Evolutionary conservation across 1,140 invertebrate genomes (phyloP).

Genomic region (Macrotrachela quadricornifera): DNA sequence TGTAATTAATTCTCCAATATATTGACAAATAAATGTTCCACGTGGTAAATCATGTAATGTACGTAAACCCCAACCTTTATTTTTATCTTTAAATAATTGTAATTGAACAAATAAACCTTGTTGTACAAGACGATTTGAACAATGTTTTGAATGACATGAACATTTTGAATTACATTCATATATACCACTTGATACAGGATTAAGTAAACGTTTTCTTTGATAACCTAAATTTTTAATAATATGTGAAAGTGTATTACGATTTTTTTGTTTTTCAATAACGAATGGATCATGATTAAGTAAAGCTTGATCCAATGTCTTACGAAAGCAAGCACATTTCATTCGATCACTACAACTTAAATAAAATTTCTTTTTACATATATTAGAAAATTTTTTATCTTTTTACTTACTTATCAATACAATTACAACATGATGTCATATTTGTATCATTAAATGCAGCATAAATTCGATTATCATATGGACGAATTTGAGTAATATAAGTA

Average conservation of each 20-base stretch:
- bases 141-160: constrained; percentile 20
- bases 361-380: too few species aligned
- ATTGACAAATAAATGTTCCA: constrained; percentile 79
- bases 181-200: constrained; percentile 62
- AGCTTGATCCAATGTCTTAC: constrained; percentile 43
- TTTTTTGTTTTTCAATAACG: constrained; percentile 31
- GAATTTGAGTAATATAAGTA: constrained; percentile 58
- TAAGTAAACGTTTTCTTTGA: constrained; percentile 52
- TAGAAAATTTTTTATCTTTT: too few species aligned
- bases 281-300: constrained; percentile 36
- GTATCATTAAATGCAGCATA: constrained; percentile 40
- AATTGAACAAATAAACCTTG: constrained; percentile 22
- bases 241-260: constrained; percentile 18
- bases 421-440: constrained; percentile 64
- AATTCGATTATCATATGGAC: constrained; percentile 40
- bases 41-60: constrained; percentile 77
- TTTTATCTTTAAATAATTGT: constrained; percentile 49
- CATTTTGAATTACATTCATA: constrained; percentile 69
- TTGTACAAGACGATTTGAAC: constrained; percentile 27
- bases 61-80: constrained; percentile 79
- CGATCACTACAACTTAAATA: constrained; percentile 48
- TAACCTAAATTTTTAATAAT: constrained; percentile 43
- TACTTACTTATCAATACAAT: constrained; percentile 55
- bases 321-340: constrained; percentile 67
- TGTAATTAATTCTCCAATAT: constrained; percentile 71